These are phyloP conservation scores for Coptodon rendalli DNA, from an alignment of 2,113 vertebrate species.

Conservation along the genomic window DNA sequence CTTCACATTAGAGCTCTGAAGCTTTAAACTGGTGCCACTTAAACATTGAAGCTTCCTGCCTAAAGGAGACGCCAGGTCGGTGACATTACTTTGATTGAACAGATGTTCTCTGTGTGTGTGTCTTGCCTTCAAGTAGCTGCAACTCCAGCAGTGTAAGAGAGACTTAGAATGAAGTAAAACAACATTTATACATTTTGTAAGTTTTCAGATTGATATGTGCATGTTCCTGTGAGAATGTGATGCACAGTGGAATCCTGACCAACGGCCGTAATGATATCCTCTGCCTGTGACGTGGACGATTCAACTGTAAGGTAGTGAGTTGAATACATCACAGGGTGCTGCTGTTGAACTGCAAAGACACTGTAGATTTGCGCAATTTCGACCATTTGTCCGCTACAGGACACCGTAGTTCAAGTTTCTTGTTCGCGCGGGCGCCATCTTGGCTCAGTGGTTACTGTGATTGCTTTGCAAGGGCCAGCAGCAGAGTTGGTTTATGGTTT, in stretches of 20 bases:
- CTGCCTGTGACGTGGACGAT: background rate
- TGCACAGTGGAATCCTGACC: background rate
- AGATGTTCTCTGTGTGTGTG: background rate
- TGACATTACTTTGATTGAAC: background rate
- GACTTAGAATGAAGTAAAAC: background rate
- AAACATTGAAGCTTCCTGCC: background rate
- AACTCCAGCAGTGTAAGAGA: background rate
- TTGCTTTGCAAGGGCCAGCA: background rate
- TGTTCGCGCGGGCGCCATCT: fast-evolving
- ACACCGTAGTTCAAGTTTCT: background rate
- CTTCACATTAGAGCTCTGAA: background rate
- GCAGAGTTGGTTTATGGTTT: background rate
- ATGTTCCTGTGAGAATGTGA: background rate
- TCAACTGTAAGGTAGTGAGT: background rate
- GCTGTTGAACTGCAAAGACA: background rate
- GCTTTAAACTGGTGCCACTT: background rate
- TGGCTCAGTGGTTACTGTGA: background rate
- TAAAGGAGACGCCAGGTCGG: background rate
- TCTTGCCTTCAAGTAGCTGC: background rate
- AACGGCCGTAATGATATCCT: background rate
- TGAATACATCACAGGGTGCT: fast-evolving
- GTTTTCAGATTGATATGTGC: background rate
- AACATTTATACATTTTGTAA: background rate
- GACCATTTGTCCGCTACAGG: background rate
- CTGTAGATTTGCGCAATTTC: background rate